These are phyloP conservation scores for Burhinus oedicnemus DNA, from an alignment of 2,113 vertebrate genomes.

Conservation along the genomic window DNA sequence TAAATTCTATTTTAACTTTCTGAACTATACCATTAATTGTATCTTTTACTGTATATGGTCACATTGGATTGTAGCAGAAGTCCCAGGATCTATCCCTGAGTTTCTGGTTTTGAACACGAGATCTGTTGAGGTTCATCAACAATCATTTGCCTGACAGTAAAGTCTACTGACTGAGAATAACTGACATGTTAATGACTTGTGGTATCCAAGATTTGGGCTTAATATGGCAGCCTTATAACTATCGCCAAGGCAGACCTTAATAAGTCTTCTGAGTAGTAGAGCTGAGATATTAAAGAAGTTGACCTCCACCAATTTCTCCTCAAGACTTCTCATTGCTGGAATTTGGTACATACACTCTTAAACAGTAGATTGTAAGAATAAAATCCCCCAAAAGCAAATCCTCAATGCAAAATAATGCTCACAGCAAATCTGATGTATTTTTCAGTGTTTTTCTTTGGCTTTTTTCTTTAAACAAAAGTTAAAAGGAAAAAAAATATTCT, in stretches of 20 bases:
- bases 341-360: background rate
- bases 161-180: background rate
- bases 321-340: background rate
- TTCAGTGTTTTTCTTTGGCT: background rate
- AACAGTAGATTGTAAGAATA: background rate
- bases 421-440: background rate
- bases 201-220: background rate
- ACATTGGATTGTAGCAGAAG: background rate
- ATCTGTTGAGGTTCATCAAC: background rate
- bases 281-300: background rate
- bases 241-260: background rate
- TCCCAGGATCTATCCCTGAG: background rate
- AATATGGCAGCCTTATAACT: background rate
- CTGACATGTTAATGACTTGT: background rate
- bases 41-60: background rate
- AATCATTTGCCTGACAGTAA: background rate
- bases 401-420: background rate
- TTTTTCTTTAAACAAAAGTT: background rate
- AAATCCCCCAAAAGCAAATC: background rate
- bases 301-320: background rate
- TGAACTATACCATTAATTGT: background rate
- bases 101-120: background rate
- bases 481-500: background rate
- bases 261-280: background rate
- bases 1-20: slow-evolving; percentile 6